Percentiles rank a stretch among this genome's conserved stretches.
Evolutionary conservation across 2,888 invertebrate species (phyloP).

Genomic region (Agrochola lychnidis): DNA sequence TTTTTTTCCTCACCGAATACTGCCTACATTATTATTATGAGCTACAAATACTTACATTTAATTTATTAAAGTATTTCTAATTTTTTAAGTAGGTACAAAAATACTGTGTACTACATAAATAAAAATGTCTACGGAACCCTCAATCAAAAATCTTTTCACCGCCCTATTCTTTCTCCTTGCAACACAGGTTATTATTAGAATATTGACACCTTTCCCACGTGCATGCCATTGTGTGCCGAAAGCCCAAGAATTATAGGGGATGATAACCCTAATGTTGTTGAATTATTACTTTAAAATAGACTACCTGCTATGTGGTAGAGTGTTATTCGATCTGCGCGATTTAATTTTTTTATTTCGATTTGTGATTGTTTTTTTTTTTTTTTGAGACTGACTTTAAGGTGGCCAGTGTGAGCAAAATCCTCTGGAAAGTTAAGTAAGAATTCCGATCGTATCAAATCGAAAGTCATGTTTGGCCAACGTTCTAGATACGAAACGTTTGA

Average conservation of each 20-base stretch:
- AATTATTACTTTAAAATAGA: conserved; percentile 54
- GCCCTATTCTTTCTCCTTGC: conserved; percentile 21
- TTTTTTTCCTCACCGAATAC: background rate
- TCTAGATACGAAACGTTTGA: background rate
- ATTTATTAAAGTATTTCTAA: no score
- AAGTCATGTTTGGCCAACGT: background rate
- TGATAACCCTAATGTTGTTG: conserved; percentile 52
- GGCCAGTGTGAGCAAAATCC: background rate
- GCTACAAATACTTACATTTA: background rate
- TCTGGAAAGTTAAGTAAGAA: no score
- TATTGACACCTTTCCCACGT: conserved; percentile 64
- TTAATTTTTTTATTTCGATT: conserved; percentile 10
- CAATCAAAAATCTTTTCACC: background rate
- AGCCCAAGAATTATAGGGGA: conserved; percentile 40
- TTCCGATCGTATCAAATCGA: background rate
- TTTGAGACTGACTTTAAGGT: background rate
- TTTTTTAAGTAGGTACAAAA: no score
- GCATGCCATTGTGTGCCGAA: conserved; percentile 38
- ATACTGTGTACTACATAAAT: no score
- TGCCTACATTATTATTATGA: no score
- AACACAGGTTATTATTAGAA: conserved; percentile 54
- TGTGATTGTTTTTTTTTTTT: background rate
- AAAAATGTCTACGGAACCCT: conserved; percentile 41
- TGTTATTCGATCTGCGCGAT: conserved; percentile 18
- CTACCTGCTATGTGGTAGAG: conserved; percentile 37